Base-by-base conservation (phyloP, 53 echinoderm and acorn worm species). In the Holothuria scabra region DNA sequence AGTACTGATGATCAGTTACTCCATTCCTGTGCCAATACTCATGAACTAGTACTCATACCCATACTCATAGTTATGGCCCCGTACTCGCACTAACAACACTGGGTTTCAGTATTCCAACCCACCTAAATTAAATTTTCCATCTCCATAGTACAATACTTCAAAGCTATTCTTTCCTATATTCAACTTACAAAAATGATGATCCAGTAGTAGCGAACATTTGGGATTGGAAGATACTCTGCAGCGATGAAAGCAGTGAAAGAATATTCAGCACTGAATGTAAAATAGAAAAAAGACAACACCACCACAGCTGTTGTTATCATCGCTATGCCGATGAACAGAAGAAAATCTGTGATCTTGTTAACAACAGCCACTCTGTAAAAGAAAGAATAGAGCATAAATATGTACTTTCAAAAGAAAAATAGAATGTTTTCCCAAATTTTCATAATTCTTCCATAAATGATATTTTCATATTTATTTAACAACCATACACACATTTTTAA, bases 161-260 rank as follows among this genome's bases (percentile, higher is more conserved):
- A 13, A 5, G 12, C 65, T 5, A 14, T 14, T 32, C 22, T 6
- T 16, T 52, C 52, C 52, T 16, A 41, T 10, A 4, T 29, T 37
- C 1, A 29, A 86, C 97, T 95, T 87, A 97, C 97, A 72, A 94
- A 90, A 68, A 97, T 97, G 25, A 94, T 92, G 10, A 94, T 46
- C 97, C 97, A 97, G 87, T 94, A 97, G 74, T 97, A 97, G 62
- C 90, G 90, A 30, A 97, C 88, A 25, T 90, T 86, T 3, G 97
- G 97, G 6, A 94, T 92, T 14, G 90, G 84, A 25, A 93, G 65
- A 37, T 90, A 35, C 23, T 80, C 74, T 3, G 86, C 80, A n/a
- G 90, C 89, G 64, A 86, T 82, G 28, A 91, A 89, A 46, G 93
- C 86, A 28, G 85, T 82, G 24, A 89, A 46, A 25, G 82, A 81